phyloP scores from a whole-genome alignment of 2,888 invertebrate species.

The Chalcosyrphus nemorum region DNA sequence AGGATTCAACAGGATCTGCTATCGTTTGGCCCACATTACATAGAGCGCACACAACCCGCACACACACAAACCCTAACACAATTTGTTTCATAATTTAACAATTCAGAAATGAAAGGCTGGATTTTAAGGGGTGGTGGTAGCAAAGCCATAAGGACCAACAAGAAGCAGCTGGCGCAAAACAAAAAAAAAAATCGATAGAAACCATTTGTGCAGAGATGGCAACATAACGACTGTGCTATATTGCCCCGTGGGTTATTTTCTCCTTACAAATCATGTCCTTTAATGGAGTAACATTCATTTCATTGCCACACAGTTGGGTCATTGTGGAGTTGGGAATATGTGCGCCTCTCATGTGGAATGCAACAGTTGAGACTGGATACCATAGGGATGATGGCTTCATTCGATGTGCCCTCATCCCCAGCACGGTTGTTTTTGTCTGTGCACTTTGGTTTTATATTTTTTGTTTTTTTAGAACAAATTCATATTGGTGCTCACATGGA shows the following conservation, averaged over 20 bases:
- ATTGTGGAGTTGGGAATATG: neutral
- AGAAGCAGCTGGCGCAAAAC: neutral
- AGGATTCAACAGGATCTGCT: conserved; percentile 18
- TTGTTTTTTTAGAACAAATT: neutral
- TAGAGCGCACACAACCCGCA: neutral
- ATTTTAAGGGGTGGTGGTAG: neutral
- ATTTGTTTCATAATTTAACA: conserved; percentile 42
- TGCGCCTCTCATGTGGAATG: conserved; percentile 30
- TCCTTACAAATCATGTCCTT: conserved; percentile 48
- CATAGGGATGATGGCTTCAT: conserved; percentile 17
- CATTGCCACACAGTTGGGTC: conserved; percentile 13
- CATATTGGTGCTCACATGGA: conserved; percentile 1
- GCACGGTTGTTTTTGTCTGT: neutral
- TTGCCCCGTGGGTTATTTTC: conserved; percentile 38
- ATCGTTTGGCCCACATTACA: neutral
- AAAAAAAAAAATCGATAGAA: conserved; percentile 47
- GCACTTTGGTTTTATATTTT: too few relatives aligned
- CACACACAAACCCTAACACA: conserved; percentile 2
- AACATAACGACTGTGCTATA: neutral
- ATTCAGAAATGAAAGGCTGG: conserved; percentile 33
- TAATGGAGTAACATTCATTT: conserved; percentile 46
- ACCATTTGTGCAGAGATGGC: conserved; percentile 9
- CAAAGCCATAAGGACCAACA: neutral
- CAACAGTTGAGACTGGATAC: conserved; percentile 43
- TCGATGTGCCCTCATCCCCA: neutral